phyloP scores from a whole-genome alignment of 1,140 invertebrate genomes.

The Pemphigus obesinymphae region DNA sequence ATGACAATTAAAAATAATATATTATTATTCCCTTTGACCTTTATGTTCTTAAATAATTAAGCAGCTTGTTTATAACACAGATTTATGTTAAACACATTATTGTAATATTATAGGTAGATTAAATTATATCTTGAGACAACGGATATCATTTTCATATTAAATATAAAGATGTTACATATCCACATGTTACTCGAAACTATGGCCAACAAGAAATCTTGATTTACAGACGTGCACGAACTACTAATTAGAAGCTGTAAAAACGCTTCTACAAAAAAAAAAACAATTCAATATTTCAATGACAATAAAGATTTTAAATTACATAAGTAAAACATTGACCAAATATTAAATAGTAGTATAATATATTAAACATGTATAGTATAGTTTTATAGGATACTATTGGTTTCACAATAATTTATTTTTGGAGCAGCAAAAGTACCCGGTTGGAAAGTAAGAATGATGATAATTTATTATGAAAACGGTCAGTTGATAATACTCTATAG shows the following conservation, averaged over 20 bases:
- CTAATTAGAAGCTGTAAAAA: background rate
- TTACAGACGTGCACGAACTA: background rate
- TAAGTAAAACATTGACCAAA: background rate
- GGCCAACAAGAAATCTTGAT: background rate
- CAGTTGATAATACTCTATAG: background rate
- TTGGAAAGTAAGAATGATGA: too few species aligned
- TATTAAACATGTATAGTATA: too few species aligned
- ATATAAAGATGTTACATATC: background rate
- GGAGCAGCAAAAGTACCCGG: too few species aligned
- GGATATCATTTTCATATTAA: background rate
- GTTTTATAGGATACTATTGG: too few species aligned
- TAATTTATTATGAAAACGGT: too few species aligned
- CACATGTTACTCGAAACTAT: background rate
- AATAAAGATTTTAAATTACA: background rate
- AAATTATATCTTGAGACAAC: too few species aligned
- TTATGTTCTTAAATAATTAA: background rate
- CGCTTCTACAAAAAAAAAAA: background rate
- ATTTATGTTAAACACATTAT: background rate
- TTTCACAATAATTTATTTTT: too few species aligned
- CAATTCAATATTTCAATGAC: background rate
- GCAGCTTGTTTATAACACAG: background rate
- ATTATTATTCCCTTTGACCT: background rate
- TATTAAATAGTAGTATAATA: too few species aligned
- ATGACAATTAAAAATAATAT: background rate
- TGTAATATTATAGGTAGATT: background rate